Evolutionary conservation across 2,797 vertebrate genomes (phyloP).

Genomic region (Chrysocyon brachyurus): DNA sequence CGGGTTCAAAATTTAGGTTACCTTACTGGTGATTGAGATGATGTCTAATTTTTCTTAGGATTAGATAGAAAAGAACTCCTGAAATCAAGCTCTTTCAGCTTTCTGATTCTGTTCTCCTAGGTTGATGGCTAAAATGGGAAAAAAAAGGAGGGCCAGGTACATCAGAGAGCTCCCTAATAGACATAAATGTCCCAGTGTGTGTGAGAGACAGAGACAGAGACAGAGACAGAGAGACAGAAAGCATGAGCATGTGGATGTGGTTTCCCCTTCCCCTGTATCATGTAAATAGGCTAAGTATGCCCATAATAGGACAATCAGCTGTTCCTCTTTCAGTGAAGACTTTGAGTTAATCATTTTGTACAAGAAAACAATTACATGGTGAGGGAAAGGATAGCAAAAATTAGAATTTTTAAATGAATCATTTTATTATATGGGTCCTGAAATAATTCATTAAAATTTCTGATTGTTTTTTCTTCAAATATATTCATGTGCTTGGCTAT

Average conservation of each 20-base stretch:
- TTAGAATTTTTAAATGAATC: background rate
- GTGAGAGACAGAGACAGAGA: background rate
- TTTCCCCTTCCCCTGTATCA: background rate
- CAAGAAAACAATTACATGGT: background rate
- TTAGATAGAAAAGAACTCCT: background rate
- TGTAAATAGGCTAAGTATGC: background rate
- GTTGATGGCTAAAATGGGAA: background rate
- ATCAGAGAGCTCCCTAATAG: background rate
- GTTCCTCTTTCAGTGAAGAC: background rate
- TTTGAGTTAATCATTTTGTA: slow-evolving; percentile 5
- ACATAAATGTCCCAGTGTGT: background rate
- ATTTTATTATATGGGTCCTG: background rate
- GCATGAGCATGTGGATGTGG: too few relatives aligned
- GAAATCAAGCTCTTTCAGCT: background rate
- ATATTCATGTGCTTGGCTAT: background rate
- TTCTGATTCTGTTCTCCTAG: slow-evolving; percentile 15
- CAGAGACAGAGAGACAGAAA: background rate
- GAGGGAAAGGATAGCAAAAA: background rate
- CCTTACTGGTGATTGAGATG: background rate
- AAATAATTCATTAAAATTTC: slow-evolving; percentile 23
- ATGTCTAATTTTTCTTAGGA: background rate
- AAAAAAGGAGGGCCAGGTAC: background rate
- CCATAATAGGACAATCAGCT: background rate
- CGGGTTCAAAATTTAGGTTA: background rate
- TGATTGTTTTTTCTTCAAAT: slow-evolving; percentile 18